phyloP scores from a whole-genome alignment of 1,140 invertebrate species.

The Drosophila persimilis region DNA sequence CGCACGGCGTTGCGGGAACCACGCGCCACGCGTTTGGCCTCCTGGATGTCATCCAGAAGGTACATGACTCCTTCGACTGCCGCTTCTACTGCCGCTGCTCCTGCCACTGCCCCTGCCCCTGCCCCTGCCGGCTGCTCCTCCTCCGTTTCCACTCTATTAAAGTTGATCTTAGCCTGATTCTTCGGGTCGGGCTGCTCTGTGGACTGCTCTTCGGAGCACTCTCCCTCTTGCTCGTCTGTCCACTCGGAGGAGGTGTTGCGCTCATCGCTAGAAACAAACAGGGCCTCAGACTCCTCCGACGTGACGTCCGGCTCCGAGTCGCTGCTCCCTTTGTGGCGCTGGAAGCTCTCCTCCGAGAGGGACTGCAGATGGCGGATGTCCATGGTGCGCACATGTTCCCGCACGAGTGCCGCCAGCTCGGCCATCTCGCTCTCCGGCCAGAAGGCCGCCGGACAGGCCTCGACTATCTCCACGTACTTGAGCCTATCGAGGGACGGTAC shows the following conservation, averaged over 20 bases:
- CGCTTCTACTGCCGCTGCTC: background rate
- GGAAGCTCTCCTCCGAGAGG: conserved; percentile 33
- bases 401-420: conserved; percentile 32
- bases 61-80: background rate
- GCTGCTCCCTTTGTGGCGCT: background rate
- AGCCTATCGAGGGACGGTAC: conserved; percentile 44
- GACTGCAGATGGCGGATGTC: conserved; percentile 67
- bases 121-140: background rate
- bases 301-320: conserved; percentile 36
- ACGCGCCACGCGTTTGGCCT: conserved; percentile 15
- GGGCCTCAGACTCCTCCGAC: conserved; percentile 32
- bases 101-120: background rate
- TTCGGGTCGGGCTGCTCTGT: background rate
- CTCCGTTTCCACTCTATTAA: background rate
- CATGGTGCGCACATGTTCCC: conserved; percentile 36
- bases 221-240: conserved; percentile 9
- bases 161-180: background rate
- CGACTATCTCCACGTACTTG: conserved; percentile 71
- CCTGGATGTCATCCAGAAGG: background rate
- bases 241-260: background rate
- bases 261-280: conserved; percentile 55
- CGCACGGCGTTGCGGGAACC: conserved; percentile 45
- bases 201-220: conserved; percentile 15
- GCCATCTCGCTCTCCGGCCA: conserved; percentile 66
- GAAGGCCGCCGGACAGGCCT: conserved; percentile 54